Conservation (phyloP, 2,888 invertebrate genomes). For the Rapana venosa region DNA sequence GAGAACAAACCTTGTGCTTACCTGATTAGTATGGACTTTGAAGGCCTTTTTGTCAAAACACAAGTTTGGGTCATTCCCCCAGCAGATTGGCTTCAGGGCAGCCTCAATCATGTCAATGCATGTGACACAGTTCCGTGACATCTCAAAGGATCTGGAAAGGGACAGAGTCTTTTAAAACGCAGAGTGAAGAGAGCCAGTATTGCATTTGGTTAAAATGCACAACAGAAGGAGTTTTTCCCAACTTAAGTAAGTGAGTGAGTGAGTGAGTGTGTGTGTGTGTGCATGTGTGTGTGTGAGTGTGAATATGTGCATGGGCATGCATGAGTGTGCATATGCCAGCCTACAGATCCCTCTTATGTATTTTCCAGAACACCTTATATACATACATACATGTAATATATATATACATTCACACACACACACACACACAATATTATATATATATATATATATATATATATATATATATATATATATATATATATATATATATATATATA, state of each 20-base stretch:
- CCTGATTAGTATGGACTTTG: not conserved
- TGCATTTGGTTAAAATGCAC: too few species aligned
- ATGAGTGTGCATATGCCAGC: not conserved
- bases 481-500: too few species aligned
- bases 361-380: too few species aligned
- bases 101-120: not conserved
- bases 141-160: not conserved
- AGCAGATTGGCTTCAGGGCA: not conserved
- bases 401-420: too few species aligned
- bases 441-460: too few species aligned
- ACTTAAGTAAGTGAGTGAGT: not conserved
- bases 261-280: not conserved
- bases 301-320: not conserved
- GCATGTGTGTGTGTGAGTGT: slow-evolving; percentile 5
- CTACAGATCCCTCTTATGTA: too few species aligned
- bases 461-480: too few species aligned
- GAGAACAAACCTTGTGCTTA: too few species aligned
- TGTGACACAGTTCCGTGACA: not conserved
- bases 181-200: too few species aligned
- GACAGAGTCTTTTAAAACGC: not conserved
- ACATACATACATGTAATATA: too few species aligned
- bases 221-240: too few species aligned
- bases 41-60: not conserved
- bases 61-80: not conserved
- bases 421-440: too few species aligned